Base-by-base conservation (phyloP, 2,113 vertebrate genomes). In the Myiozetetes cayanensis region DNA sequence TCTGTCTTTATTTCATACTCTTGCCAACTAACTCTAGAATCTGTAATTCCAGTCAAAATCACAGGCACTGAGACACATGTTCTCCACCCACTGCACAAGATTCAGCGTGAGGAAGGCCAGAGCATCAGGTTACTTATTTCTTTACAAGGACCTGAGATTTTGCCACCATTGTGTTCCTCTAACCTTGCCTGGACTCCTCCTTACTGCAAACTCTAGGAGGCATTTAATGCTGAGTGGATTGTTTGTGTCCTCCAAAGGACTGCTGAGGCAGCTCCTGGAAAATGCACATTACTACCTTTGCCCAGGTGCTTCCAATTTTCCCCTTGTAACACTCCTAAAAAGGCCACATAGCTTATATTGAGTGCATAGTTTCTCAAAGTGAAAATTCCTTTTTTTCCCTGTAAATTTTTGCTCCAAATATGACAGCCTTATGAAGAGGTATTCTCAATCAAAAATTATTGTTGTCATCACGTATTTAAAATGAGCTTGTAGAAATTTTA, bases 401-500 rank as follows among this genome's bases (percentile, higher is more conserved):
- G 47, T 20, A 33, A 77, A 20, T 17, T 27, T 56, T 75, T 37
- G 21, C 43, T 75, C 11, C 56, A 61, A 43, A 61, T 28, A 37
- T 21, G 33, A 22, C 15, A 63, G 18, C 8, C 33, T 75, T 66
- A 25, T 10, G 44, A 61, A 84, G 23, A 78, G 13, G 4, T 47
- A 56, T 58, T 82, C 35, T 39, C 66, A 78, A 31, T 4, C 4
- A 55, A 59, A 70, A 85, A 52, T 52, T 14, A 39, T 23, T 0
- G 0, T n/a, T 71, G 9, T 27, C 12, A 41, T 75, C 30, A 47
- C 0, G 0, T 27, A 20, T 31, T 66, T 70, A 43, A 41, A 72
- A 75, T 23, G 21, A 76, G 14, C 17, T 50, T 50, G n/a, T 39
- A 41, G 68, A 79, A 75, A 58, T 46, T 49, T 82, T 67, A 72